Percentiles rank a stretch among this genome's conserved stretches.
Evolutionary conservation across 2,888 invertebrate genomes (phyloP).

Genomic region (Norana najaformis): DNA sequence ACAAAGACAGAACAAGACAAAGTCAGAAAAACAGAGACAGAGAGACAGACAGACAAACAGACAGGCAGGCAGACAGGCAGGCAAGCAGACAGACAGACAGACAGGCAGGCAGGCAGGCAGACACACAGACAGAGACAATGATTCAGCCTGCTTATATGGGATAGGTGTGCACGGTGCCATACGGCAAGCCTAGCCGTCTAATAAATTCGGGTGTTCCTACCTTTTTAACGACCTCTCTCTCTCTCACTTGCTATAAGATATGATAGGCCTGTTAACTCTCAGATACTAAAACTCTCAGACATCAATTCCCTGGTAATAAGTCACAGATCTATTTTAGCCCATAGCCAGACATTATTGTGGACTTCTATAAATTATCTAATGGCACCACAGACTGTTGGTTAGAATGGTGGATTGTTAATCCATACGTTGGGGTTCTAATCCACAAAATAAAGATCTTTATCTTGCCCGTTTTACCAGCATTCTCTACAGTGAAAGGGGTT

Average conservation of each 20-base stretch:
- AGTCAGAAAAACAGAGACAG: background rate
- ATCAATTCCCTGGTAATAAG: too few relatives aligned
- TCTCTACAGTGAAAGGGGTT: too few relatives aligned
- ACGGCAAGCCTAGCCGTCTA: too few relatives aligned
- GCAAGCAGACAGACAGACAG: background rate
- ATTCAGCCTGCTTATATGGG: background rate
- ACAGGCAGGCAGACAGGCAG: slow-evolving; percentile 10
- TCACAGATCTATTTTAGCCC: too few relatives aligned
- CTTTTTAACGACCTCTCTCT: background rate
- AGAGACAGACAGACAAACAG: background rate
- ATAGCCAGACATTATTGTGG: too few relatives aligned
- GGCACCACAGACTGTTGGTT: background rate
- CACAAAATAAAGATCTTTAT: too few relatives aligned
- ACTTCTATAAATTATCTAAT: background rate
- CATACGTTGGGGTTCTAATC: too few relatives aligned
- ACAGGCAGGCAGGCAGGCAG: background rate
- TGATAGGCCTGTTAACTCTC: background rate
- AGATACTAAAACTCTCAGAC: background rate
- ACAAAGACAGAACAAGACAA: background rate
- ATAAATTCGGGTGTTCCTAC: background rate
- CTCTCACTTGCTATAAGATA: too few relatives aligned
- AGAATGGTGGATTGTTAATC: background rate
- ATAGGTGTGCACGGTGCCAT: too few relatives aligned
- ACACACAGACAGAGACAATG: background rate
- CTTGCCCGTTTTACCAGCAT: too few relatives aligned